A percentile compares a stretch with the other conserved stretches of the same genome.
phyloP scores from a whole-genome alignment of 2,113 vertebrate species.

The Dromaius novaehollandiae region DNA sequence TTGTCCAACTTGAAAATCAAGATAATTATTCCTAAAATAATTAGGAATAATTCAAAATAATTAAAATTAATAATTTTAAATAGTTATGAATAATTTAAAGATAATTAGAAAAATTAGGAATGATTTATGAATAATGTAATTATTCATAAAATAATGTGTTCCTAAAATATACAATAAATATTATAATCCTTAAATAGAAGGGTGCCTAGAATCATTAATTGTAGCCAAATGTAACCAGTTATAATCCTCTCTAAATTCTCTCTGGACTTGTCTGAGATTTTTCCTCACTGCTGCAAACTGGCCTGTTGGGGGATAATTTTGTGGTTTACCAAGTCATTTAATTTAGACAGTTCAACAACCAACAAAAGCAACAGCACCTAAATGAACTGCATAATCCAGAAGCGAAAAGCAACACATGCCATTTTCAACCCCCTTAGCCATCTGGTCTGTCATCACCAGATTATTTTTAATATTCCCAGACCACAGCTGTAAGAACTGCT shows the following conservation, averaged over 20 bases:
- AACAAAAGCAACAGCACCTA: constrained; percentile 2
- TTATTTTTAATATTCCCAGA: constrained; percentile 45
- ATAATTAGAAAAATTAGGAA: neutral
- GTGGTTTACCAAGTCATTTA: constrained; percentile 26
- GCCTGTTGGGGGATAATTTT: neutral
- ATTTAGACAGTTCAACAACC: constrained; percentile 12
- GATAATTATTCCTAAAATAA: neutral
- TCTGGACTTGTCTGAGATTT: neutral
- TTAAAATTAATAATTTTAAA: neutral
- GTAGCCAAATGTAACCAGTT: neutral
- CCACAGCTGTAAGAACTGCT: neutral
- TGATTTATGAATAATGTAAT: neutral
- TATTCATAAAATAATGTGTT: neutral
- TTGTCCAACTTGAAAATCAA: neutral
- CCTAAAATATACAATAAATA: neutral
- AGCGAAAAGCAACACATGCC: constrained; percentile 9
- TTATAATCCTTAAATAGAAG: neutral
- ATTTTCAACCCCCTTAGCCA: constrained; percentile 31
- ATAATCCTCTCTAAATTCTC: neutral
- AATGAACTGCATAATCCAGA: constrained; percentile 14
- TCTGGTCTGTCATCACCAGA: constrained; percentile 37
- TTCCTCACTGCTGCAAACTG: neutral
- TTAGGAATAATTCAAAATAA: neutral
- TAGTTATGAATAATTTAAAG: neutral
- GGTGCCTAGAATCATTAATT: neutral